phyloP scores from a whole-genome alignment of 2,888 invertebrate genomes.

The Allophyes oxyacanthae region DNA sequence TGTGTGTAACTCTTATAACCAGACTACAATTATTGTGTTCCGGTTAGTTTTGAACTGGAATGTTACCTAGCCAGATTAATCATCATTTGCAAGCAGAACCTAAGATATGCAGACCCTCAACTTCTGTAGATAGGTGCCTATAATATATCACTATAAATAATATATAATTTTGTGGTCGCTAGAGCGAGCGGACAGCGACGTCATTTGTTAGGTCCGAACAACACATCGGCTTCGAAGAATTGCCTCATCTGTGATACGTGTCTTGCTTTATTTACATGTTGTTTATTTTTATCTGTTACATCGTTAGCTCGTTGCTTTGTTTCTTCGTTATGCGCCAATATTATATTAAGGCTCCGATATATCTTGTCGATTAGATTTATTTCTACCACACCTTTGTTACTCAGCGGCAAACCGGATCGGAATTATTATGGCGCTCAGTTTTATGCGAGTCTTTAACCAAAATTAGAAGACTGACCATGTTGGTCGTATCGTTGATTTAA shows the following conservation, averaged over 20 bases:
- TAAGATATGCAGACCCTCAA: not conserved
- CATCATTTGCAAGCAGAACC: not conserved
- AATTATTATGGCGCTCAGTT: constrained; percentile 39
- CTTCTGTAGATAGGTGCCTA: constrained; percentile 3
- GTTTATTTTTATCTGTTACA: constrained; percentile 62
- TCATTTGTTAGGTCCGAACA: constrained; percentile 62
- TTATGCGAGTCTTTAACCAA: constrained; percentile 48
- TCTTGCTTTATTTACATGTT: constrained; percentile 68
- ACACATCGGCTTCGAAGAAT: constrained; percentile 69
- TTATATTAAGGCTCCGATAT: constrained; percentile 60
- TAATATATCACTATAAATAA: constrained; percentile 34
- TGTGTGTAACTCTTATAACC: not conserved
- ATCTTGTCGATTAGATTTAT: constrained; percentile 60
- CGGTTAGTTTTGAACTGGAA: not conserved
- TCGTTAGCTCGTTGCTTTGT: constrained; percentile 59
- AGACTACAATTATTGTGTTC: not conserved
- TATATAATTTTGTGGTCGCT: constrained; percentile 42
- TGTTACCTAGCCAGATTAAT: too few species aligned
- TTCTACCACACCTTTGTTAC: constrained; percentile 55
- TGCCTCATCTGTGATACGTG: constrained; percentile 59
- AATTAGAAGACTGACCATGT: constrained; percentile 32
- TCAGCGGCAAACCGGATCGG: constrained; percentile 47
- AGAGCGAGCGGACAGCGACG: constrained; percentile 35
- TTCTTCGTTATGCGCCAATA: constrained; percentile 61
- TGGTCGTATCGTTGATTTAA: constrained; percentile 31